Conservation (phyloP, 2,888 invertebrate species). For the Agrochola macilenta region DNA sequence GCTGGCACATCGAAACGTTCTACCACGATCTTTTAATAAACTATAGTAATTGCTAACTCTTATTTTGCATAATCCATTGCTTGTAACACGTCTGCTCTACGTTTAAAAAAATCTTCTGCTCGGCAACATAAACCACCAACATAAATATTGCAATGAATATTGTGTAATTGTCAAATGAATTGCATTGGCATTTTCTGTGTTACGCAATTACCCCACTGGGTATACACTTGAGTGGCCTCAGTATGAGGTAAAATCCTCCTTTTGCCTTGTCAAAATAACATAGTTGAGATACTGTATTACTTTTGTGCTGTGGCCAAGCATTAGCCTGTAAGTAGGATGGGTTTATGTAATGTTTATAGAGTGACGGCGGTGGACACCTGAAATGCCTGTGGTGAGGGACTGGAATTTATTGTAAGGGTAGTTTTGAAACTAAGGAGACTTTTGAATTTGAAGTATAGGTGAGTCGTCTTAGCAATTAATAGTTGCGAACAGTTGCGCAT, state of each 20-base stretch:
- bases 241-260: not conserved
- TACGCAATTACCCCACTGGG: not conserved
- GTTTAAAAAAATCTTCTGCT: not conserved
- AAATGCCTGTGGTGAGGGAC: slow-evolving; percentile 18
- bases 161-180: not conserved
- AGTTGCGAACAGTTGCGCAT: not conserved
- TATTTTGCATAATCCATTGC: not conserved
- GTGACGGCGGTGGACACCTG: slow-evolving; percentile 42
- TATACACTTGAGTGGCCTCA: not conserved
- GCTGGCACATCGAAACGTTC: not conserved
- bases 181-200: not conserved
- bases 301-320: slow-evolving; percentile 31
- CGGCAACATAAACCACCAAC: not conserved
- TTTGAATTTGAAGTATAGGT: not conserved
- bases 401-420: slow-evolving; percentile 24
- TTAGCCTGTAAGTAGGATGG: slow-evolving; percentile 44
- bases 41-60: not conserved
- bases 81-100: not conserved
- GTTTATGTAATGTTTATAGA: slow-evolving; percentile 53
- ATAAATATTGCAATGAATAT: not conserved
- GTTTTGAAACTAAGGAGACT: slow-evolving; percentile 18
- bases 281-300: slow-evolving; percentile 22
- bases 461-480: not conserved
- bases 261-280: not conserved
- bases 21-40: too few species aligned